Conservation (phyloP, 2,113 vertebrate genomes). For the Lontra canadensis region DNA sequence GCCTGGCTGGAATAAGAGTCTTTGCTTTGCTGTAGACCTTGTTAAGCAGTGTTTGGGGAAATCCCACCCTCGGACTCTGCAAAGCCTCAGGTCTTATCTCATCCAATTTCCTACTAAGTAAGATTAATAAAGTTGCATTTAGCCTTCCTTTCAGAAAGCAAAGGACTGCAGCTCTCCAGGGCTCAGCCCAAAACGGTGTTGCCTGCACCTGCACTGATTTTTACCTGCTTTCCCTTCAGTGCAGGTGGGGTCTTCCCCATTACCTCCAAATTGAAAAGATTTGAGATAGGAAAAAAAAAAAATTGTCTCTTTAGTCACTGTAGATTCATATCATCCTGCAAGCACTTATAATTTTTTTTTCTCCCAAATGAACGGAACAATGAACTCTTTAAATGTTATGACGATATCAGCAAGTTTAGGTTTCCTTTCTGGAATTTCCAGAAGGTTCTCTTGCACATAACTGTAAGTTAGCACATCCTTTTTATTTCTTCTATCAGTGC, state of each 20-base stretch:
- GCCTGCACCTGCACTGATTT: neutral
- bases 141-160: neutral
- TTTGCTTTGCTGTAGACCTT: neutral
- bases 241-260: neutral
- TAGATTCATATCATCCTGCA: neutral
- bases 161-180: neutral
- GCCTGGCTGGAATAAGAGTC: neutral
- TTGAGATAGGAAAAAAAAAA: neutral
- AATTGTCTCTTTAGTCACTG: neutral
- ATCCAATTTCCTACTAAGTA: neutral
- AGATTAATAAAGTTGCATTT: neutral
- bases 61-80: neutral
- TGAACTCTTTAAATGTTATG: neutral
- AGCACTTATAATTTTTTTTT: neutral
- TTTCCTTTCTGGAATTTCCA: conserved; percentile 12
- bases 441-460: neutral
- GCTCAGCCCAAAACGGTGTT: neutral
- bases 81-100: neutral
- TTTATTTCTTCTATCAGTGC: neutral
- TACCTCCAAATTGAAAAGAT: conserved; percentile 35
- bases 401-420: neutral
- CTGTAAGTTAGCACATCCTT: neutral
- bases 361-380: conserved; percentile 26
- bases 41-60: neutral
- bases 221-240: neutral